Evolutionary conservation across 2,888 invertebrate species (phyloP).

Genomic region (Apotomis capreana): DNA sequence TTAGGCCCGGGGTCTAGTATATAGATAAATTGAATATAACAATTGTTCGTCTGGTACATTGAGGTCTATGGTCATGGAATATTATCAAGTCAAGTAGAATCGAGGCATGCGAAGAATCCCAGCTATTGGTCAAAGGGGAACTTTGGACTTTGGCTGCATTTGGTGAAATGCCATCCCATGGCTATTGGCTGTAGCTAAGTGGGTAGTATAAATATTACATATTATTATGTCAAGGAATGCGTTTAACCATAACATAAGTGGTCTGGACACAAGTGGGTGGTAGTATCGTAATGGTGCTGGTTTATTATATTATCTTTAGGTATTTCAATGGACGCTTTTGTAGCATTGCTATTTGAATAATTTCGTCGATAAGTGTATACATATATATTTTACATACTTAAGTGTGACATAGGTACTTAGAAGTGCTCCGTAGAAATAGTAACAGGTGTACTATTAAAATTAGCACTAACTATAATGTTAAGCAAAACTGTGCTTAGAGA

Average conservation of each 20-base stretch:
- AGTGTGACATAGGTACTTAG: too few species aligned
- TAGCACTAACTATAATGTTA: too few species aligned
- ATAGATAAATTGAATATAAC: too few species aligned
- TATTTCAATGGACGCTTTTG: not conserved
- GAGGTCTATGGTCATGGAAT: constrained; percentile 5
- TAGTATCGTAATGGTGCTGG: not conserved
- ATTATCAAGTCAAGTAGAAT: constrained; percentile 31
- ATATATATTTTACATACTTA: too few species aligned
- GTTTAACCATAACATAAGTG: not conserved
- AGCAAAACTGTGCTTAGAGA: too few species aligned
- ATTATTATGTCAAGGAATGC: not conserved
- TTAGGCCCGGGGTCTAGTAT: too few species aligned
- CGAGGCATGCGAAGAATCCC: constrained; percentile 33
- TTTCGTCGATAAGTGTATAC: not conserved
- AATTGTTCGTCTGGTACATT: not conserved
- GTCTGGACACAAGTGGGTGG: not conserved
- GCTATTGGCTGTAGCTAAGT: not conserved
- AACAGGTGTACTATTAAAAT: too few species aligned
- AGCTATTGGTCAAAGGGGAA: constrained; percentile 35
- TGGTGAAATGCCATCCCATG: constrained; percentile 18
- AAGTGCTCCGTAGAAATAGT: too few species aligned
- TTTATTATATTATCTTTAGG: not conserved
- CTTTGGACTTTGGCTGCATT: constrained; percentile 29
- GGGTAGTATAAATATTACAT: too few species aligned
- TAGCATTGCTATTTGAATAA: not conserved